These are phyloP conservation scores for Rhegmatorhina hoffmannsi DNA, from an alignment of 2,113 vertebrate genomes.

Conservation along the genomic window DNA sequence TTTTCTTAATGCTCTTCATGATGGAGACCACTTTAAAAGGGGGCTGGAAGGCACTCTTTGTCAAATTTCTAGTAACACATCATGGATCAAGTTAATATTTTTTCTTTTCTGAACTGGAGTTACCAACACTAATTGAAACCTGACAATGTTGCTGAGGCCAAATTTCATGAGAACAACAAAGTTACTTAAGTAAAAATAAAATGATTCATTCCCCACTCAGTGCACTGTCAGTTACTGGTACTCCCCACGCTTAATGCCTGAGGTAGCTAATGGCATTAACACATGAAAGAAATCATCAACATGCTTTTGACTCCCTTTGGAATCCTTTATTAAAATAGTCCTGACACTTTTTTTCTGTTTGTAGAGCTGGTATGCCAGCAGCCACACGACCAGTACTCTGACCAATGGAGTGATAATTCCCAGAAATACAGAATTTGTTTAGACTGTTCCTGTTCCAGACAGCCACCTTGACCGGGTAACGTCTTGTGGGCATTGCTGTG, in stretches of 20 bases:
- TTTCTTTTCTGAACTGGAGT: constrained; percentile 24
- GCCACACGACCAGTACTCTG: constrained; percentile 53
- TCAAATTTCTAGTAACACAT: constrained; percentile 66
- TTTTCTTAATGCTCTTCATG: constrained; percentile 36
- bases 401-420: constrained; percentile 70
- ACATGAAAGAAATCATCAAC: constrained; percentile 75
- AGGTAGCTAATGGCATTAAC: constrained; percentile 67
- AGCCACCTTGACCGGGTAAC: constrained; percentile 57
- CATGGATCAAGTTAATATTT: constrained; percentile 24
- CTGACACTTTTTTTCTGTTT: constrained; percentile 62
- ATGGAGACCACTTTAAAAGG: constrained; percentile 35
- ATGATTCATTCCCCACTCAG: constrained; percentile 56
- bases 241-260: constrained; percentile 63
- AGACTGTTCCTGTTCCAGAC: constrained; percentile 41
- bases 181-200: constrained; percentile 45
- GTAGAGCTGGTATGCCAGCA: constrained; percentile 46
- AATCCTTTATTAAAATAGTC: constrained; percentile 73
- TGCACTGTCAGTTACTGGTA: constrained; percentile 66
- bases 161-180: constrained; percentile 66
- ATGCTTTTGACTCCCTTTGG: constrained; percentile 49
- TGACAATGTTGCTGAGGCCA: constrained; percentile 30
- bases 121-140: constrained; percentile 65
- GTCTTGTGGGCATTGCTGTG: constrained; percentile 45
- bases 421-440: constrained; percentile 69
- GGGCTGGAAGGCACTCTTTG: constrained; percentile 36